Base-by-base conservation (phyloP, 2,113 vertebrate genomes). In the Halichoerus grypus region DNA sequence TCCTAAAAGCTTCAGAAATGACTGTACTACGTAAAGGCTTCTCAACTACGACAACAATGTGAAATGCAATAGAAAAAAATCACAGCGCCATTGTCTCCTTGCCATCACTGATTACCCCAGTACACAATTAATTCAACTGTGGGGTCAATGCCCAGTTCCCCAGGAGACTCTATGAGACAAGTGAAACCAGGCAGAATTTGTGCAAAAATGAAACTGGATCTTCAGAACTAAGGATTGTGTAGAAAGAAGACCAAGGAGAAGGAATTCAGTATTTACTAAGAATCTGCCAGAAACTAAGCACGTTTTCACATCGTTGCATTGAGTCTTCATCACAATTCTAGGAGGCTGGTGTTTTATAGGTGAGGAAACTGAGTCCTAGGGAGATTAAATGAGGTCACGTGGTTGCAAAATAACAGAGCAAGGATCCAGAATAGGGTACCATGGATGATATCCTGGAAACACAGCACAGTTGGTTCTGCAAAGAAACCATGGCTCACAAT, bases 1-100 rank as follows among this genome's bases (percentile, higher is more conserved):
- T 79, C 81, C 49, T 74, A 84, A 94, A 94, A 95, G 8, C 22
- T 88, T 87, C 31, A 74, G 57, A 82, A 77, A 71, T 22, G 53
- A 55, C 67, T 71, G 19, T 9, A 71, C 6, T 83, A 63, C 14
- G 61, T 84, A 71, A 5, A 76, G 11, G 0, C 55, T 84, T 84
- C 12, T 88, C 31, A 42, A 39, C 87, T 87, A 33, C 7, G 57
- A 55, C 24, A 89, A 18, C 13, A 39, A 15, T 19, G 28, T 61
- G 61, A 90, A 80, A 94, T 49, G 19, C 42, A 88, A 59, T 55
- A 31, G 22, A 83, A 74, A 76, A 67, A 79, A 79, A 46, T 1
- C 3, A 2, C 65, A 24, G 15, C 19, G 22, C 85, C 46, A 26
- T 33, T 51, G 22, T 77, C 2, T 59, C 9, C 11, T n/a, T 4